Conservation (phyloP, 2,113 vertebrate species). For the Cololabis saira region DNA sequence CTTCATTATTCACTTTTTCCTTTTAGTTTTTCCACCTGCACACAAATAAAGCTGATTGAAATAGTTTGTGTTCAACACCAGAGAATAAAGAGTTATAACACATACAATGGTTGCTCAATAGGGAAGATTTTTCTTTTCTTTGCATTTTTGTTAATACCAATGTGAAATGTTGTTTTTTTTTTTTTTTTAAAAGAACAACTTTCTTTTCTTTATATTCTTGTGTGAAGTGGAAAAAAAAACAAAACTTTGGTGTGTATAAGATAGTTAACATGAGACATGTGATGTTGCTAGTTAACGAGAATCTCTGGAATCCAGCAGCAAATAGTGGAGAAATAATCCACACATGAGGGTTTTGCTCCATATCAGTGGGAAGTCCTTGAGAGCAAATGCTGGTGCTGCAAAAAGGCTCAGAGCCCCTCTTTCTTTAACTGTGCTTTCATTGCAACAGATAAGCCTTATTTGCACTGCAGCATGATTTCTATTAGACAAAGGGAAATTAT, state of each 20-base stretch:
- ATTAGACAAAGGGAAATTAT: slow-evolving; percentile 33
- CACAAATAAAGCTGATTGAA: slow-evolving; percentile 26
- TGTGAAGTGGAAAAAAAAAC: neutral
- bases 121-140: neutral
- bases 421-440: slow-evolving; percentile 62
- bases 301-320: slow-evolving; percentile 65
- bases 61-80: slow-evolving; percentile 19
- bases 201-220: neutral
- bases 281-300: slow-evolving; percentile 53
- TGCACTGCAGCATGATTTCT: slow-evolving; percentile 57
- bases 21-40: slow-evolving; percentile 43
- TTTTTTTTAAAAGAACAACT: neutral
- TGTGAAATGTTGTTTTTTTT: neutral
- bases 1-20: slow-evolving; percentile 24
- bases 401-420: slow-evolving; percentile 64
- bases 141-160: neutral
- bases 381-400: slow-evolving; percentile 71
- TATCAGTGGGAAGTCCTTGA: slow-evolving; percentile 74
- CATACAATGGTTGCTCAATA: too few relatives aligned
- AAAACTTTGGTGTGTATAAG: slow-evolving; percentile 24
- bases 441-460: slow-evolving; percentile 65
- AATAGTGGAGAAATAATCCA: slow-evolving; percentile 76
- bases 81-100: too few relatives aligned
- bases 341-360: slow-evolving; percentile 55
- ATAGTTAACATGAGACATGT: slow-evolving; percentile 18